Base-by-base conservation (phyloP, 2,797 vertebrate genomes). In the Gila robusta region DNA sequence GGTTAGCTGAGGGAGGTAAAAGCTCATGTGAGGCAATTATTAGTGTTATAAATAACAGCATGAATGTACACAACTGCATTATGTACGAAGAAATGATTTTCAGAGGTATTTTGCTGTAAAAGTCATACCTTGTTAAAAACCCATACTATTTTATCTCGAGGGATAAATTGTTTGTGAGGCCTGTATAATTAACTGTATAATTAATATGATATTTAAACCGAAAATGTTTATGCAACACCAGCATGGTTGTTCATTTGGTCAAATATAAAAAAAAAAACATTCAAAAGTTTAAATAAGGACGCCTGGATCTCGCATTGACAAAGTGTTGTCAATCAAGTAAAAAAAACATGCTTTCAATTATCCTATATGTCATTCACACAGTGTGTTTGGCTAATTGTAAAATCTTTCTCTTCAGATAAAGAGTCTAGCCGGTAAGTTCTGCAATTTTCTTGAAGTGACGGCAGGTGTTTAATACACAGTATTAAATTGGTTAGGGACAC, bases 21-120 rank as follows among this genome's bases (percentile, higher is more conserved):
- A 89, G 91, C 89, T 88, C 70, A 70, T 71, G 26, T 76, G 59
- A 84, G 84, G 80, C 82, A 86, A 86, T 87, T 83, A 90, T 86
- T 79, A 62, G 76, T 81, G 86, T 86, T 80, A 84, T 81, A 85
- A 86, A 87, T 81, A 87, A 87, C 81, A 82, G 78, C 41, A n/a
- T 9, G 41, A 82, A 70, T 67, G 62, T 70, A 70, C 56, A 85
- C 28, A 62, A 74, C 66, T 78, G 49, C 72, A 79, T 79, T 83
- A 39, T 79, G 77, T 79, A 82, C 79, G 72, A 67, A 76, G 19
- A 76, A 82, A 64, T 28, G 14, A 80, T 35, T 83, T 86, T 83
- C 56, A 52, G 10, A 79, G 78, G 17, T 74, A 66, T 67, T 82
- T 86, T n/a, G 26, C 79, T 73, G n/a, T 49, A 6, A 77, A n/a